Base-by-base conservation (phyloP, 2,888 invertebrate genomes). In the Sicus ferrugineus region DNA sequence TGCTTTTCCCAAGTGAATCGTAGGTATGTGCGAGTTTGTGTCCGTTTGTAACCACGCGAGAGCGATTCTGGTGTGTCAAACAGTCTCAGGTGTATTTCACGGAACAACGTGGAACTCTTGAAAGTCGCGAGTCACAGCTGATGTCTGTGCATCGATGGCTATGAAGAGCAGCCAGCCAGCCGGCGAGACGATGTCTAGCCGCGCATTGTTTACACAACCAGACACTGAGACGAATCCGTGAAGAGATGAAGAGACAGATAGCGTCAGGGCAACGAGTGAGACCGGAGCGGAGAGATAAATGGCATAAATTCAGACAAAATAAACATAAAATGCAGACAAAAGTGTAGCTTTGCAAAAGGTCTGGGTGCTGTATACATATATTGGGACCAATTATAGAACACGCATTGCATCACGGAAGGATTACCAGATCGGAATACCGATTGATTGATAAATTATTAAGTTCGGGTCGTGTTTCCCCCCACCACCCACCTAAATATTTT, bases 101-200 rank as follows among this genome's bases (percentile, higher is more conserved):
- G 58, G 28, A 54, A 54, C 14, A 28, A 28, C 54, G 28, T 54
- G 26, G 54, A 14, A 54, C 50, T 9, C 23, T 21, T 21, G 14
- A 54, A 28, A 9, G 54, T 54, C 28, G 54, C 54, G 28, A 54
- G 26, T 23, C 26, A 23, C 26, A 54, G 54, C 54, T 28, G 54
- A 7, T 16, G 54, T 14, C 54, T 54, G 31, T 31, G 28, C 19
- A 26, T 26, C 52, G 50, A 14, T 28, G 58, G n/a, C 34, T 78
- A 79, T 81, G 80, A 80, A 81, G 79, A 81, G 80, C 81, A 80
- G 72, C 78, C 79, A 83, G 82, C 81, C 81, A 80, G 72, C 78
- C 79, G 81, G 82, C 81, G 78, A 81, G 81, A 81, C 81, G 81
- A 74, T 81, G 81, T 81, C 81, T 81, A 83, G 81, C 83, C 81